Evolutionary conservation across 2,113 vertebrate species (phyloP).

Genomic region (Pangasianodon gigas): DNA sequence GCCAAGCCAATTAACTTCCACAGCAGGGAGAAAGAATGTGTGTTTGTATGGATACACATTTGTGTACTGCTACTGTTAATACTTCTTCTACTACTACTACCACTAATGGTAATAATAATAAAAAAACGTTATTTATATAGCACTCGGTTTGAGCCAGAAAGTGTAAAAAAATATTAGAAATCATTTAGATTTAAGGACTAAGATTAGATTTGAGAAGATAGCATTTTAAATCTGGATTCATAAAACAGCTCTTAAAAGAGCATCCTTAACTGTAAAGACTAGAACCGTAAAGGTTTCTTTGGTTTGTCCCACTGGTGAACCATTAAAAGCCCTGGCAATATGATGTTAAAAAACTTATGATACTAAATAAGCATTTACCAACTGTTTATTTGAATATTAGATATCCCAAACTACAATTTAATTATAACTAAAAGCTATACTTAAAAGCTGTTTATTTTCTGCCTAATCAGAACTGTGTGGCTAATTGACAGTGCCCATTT

Average conservation of each 20-base stretch:
- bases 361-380: background rate
- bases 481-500: background rate
- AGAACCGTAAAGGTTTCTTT: background rate
- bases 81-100: background rate
- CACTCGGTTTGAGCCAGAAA: background rate
- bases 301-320: background rate
- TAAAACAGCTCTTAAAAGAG: no score
- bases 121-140: background rate
- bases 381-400: background rate
- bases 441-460: background rate
- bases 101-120: background rate
- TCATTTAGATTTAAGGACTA: background rate
- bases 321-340: background rate
- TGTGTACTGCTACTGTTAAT: background rate
- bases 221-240: background rate
- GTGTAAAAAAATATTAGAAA: no score
- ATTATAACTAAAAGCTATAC: background rate
- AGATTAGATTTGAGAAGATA: background rate
- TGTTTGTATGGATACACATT: background rate
- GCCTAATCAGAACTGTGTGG: background rate
- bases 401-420: background rate
- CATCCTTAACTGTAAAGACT: no score
- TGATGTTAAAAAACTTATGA: no score
- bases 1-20: background rate
- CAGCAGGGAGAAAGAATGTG: background rate